A percentile compares a stretch with the other conserved stretches of the same genome.
Evolutionary conservation across 2,797 vertebrate species (phyloP).

Genomic region (Tarsius wallacei): DNA sequence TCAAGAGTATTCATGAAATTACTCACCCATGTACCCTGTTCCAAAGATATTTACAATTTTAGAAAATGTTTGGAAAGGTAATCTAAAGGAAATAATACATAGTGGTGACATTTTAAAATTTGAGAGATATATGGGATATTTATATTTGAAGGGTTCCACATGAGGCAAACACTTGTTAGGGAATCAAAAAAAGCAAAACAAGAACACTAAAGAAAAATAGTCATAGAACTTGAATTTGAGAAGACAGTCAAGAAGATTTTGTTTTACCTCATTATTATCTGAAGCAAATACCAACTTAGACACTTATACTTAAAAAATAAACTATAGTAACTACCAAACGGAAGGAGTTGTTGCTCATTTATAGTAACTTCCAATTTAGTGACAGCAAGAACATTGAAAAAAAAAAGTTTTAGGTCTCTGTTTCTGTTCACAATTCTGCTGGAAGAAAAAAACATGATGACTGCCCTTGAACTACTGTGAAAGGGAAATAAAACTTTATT

Average conservation of each 20-base stretch:
- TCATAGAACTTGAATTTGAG: background rate
- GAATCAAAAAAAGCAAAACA: background rate
- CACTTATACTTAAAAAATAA: background rate
- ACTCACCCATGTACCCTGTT: background rate
- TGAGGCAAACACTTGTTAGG: background rate
- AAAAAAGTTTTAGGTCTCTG: constrained; percentile 62
- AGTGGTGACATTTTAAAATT: background rate
- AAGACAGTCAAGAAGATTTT: background rate
- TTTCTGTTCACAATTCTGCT: constrained; percentile 78
- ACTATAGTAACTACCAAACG: background rate
- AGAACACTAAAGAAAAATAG: background rate
- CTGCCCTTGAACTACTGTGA: constrained; percentile 78
- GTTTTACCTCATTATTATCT: constrained; percentile 6
- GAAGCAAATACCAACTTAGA: background rate
- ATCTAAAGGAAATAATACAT: background rate
- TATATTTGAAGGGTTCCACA: background rate
- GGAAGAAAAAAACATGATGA: constrained; percentile 76
- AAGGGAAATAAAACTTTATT: constrained; percentile 90
- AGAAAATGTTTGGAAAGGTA: background rate
- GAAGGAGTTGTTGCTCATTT: background rate
- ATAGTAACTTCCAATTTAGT: constrained; percentile 28
- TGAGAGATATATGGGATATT: background rate
- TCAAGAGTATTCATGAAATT: background rate
- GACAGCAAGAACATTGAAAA: background rate
- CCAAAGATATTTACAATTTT: background rate